Evolutionary conservation across 2,113 vertebrate genomes (phyloP).

Genomic region (Eurystomus gularis): DNA sequence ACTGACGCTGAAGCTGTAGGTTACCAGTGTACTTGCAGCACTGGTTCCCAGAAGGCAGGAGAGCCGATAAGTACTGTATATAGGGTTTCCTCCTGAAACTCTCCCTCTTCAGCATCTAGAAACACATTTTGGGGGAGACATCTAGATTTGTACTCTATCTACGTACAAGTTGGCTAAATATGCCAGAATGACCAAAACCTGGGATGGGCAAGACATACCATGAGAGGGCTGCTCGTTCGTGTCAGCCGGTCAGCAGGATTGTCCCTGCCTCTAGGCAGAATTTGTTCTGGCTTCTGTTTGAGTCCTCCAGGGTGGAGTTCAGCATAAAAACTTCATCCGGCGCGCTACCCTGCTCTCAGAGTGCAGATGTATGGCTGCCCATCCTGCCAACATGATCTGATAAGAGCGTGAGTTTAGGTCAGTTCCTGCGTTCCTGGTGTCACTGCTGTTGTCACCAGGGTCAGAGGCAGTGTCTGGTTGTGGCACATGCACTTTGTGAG

Average conservation of each 20-base stretch:
- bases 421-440: constrained; percentile 16
- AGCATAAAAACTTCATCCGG: background rate
- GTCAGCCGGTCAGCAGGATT: accelerated
- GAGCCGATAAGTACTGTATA: background rate
- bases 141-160: background rate
- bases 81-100: background rate
- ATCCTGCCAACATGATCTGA: background rate
- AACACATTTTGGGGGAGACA: background rate
- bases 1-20: background rate
- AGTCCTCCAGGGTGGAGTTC: background rate
- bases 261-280: background rate
- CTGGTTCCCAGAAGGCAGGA: background rate
- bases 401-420: background rate
- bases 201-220: accelerated
- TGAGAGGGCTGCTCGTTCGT: accelerated
- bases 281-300: background rate
- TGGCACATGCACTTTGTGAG: background rate
- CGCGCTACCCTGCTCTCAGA: background rate
- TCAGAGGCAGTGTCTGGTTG: background rate
- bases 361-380: accelerated
- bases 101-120: background rate
- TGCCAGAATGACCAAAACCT: background rate
- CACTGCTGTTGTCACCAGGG: background rate
- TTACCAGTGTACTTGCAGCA: background rate
- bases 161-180: background rate